Percentiles rank a stretch among this genome's conserved stretches.
These are phyloP conservation scores for Gopherus evgoodei DNA, from an alignment of 2,113 vertebrate species.

Conservation along the genomic window DNA sequence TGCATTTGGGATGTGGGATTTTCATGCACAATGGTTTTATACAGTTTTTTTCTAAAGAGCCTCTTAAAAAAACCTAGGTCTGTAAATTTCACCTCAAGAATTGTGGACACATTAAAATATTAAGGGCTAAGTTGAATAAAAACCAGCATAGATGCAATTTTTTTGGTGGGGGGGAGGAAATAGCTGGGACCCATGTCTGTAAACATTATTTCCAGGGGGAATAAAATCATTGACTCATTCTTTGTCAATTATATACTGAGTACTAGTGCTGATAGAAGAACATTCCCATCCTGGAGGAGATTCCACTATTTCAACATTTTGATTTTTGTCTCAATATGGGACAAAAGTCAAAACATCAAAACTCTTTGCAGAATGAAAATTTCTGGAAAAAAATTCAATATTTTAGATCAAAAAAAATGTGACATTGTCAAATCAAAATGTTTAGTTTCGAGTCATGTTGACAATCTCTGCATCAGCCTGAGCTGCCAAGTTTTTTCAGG, in stretches of 20 bases:
- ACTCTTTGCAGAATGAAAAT: neutral
- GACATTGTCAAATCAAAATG: neutral
- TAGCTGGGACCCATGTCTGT: neutral
- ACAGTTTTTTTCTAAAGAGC: too few species aligned
- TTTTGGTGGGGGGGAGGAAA: neutral
- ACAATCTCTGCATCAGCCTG: neutral
- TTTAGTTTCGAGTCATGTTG: neutral
- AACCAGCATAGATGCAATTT: neutral
- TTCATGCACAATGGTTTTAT: neutral
- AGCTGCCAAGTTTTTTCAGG: neutral
- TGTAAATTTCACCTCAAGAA: constrained; percentile 6
- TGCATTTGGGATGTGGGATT: neutral
- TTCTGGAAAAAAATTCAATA: neutral
- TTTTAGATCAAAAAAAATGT: neutral
- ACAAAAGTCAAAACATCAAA: neutral
- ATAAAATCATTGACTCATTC: neutral
- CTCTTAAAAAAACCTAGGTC: accelerated
- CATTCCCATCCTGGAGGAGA: neutral
- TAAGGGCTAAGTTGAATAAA: neutral
- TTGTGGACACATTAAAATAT: neutral
- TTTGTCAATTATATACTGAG: neutral
- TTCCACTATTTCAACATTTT: neutral
- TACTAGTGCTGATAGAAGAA: neutral
- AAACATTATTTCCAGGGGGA: neutral
- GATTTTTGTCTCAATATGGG: neutral